Base-by-base conservation (phyloP, 2,888 invertebrate genomes). In the Orthosia gothica region DNA sequence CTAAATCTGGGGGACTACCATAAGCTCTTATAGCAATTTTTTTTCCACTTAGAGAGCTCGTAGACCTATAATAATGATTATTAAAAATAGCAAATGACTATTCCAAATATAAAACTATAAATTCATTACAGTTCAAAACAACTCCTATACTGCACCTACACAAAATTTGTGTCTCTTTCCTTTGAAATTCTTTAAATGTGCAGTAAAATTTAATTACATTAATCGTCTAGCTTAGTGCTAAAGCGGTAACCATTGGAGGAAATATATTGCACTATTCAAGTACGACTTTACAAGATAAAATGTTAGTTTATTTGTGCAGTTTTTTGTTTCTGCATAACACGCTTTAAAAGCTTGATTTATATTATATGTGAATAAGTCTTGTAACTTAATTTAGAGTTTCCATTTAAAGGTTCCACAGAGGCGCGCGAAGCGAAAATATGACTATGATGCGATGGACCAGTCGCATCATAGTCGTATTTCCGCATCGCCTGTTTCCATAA, bases 171-270 rank as follows among this genome's bases (percentile, higher is more conserved):
- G 52, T 54, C 54, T n/a, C 64, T 63, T 71, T 63, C 55, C 65
- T 76, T 75, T 63, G 64, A 66, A 83, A 76, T 80, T 82, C 80
- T 77, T 77, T 84, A 80, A 80, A 82, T 78, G 80, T 81, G 71
- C 74, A 77, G 71, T 82, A 74, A 84, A 84, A 84, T 76, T 83
- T 81, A 84, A 84, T 85, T 81, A 79, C 76, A 81, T 85, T 85
- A 85, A 85, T 81, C 76, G 74, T 55, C 49, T 58, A 73, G 79
- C 73, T 85, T 81, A 75, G 74, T 83, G 71, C 69, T 78, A 70
- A 76, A 82, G 74, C 79, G 79, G 83, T 72, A 67, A 83, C 81
- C 83, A 73, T 76, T 81, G 73, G 59, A 23, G 73, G 11, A 81
- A 83, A 83, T 83, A 83, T 81, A 83, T 83, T 83, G 70, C 81